A percentile compares a stretch with the other conserved stretches of the same genome.
These are phyloP conservation scores for Zelleria hepariella DNA, from an alignment of 2,888 invertebrate genomes.

Conservation along the genomic window DNA sequence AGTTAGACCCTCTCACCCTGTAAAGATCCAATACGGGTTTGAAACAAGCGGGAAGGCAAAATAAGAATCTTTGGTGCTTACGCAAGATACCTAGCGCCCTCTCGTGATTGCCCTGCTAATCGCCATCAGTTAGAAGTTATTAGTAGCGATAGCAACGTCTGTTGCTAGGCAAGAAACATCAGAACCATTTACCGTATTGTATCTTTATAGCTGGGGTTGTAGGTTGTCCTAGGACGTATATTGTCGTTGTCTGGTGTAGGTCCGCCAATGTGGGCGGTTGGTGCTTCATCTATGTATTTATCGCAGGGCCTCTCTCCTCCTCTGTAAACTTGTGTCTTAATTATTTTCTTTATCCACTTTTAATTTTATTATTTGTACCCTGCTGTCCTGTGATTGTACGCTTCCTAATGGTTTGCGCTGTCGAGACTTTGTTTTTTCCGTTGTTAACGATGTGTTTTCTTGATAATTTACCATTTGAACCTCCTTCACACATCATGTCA, in stretches of 20 bases:
- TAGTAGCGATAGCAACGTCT: too few species aligned
- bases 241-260: slow-evolving; percentile 43
- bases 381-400: slow-evolving; percentile 57
- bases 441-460: slow-evolving; percentile 6
- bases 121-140: too few species aligned
- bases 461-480: neutral
- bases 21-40: slow-evolving; percentile 5
- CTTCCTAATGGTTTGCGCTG: slow-evolving; percentile 3
- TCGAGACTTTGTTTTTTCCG: slow-evolving; percentile 8
- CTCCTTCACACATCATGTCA: neutral
- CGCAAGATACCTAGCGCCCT: too few species aligned
- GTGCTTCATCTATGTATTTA: slow-evolving; percentile 67
- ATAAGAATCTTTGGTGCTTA: too few species aligned
- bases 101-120: too few species aligned
- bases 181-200: slow-evolving; percentile 10
- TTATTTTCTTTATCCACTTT: slow-evolving; percentile 40
- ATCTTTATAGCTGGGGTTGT: slow-evolving; percentile 12
- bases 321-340: slow-evolving; percentile 50
- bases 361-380: slow-evolving; percentile 39
- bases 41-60: too few species aligned
- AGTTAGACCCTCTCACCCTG: slow-evolving; percentile 15
- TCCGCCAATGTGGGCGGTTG: slow-evolving; percentile 54
- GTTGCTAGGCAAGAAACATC: too few species aligned
- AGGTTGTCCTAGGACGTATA: slow-evolving; percentile 40
- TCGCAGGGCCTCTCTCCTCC: slow-evolving; percentile 33